Conservation (phyloP, 2,113 vertebrate species). For the Butastur rufipennis region DNA sequence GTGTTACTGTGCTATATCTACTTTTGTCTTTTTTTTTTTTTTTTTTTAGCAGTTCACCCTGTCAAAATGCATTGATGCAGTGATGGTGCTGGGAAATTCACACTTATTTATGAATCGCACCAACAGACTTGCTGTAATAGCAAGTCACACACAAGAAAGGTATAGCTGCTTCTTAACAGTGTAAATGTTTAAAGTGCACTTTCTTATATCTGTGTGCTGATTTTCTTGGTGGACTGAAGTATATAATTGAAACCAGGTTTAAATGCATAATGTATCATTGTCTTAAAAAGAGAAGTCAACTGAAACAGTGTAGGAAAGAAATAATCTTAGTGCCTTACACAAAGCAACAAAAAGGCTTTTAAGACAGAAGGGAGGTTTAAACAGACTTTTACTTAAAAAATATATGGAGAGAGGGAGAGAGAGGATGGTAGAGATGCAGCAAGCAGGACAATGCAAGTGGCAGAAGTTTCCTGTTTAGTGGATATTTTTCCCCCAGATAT, state of each 20-base stretch:
- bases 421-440: neutral
- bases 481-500: neutral
- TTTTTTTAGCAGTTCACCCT: constrained; percentile 82
- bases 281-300: neutral
- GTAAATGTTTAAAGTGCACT: accelerated
- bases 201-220: accelerated
- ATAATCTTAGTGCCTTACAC: neutral
- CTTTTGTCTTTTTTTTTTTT: neutral
- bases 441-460: neutral
- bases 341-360: neutral
- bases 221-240: neutral
- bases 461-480: neutral
- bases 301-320: neutral
- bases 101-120: constrained; percentile 89
- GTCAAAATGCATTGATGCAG: constrained; percentile 90
- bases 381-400: neutral
- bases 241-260: neutral
- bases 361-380: neutral
- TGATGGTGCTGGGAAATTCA: constrained; percentile 92
- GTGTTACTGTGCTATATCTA: neutral
- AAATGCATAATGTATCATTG: accelerated
- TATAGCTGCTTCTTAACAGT: constrained; percentile 15
- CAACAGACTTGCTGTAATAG: constrained; percentile 91
- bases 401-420: accelerated
- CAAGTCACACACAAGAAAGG: constrained; percentile 94